Base-by-base conservation (phyloP, 2,113 vertebrate genomes). In the Oryctolagus cuniculus region DNA sequence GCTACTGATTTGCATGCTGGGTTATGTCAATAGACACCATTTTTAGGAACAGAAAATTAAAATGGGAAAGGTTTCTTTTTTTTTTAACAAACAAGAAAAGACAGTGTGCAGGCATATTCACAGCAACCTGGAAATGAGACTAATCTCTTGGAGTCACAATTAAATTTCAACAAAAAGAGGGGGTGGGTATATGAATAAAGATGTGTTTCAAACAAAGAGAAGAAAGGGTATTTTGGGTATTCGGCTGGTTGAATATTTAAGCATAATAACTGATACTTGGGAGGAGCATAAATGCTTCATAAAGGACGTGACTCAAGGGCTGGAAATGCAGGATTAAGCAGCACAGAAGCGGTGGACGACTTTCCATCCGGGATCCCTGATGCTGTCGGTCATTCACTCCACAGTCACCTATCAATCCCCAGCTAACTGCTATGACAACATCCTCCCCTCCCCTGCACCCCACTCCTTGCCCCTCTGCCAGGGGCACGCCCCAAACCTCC, bases 1-100 rank as follows among this genome's bases (percentile, higher is more conserved):
- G 34, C 70, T 55, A 73, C 83, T 78, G 95, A 95, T 95, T 96
- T 90, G 92, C 96, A 90, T 70, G 87, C 63, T 27, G 69, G 49
- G 49, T 22, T 17, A 11, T 29, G 78, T 80, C 25, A 66, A 95
- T 93, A 61, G 22, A 78, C 74, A 88, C 88, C 72, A 53, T 8
- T 36, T 81, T 84, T 80, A 5, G 0, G 92, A 3, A 69, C 1
- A 36, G 82, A 72, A 90, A 93, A 95, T 1, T 38, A 67, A 79
- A 89, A 72, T 7, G 44, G 49, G 80, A 80, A 73, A 90, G 92
- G 0, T 7, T 87, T 58, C 81, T 55, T 58, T 58, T 94, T 51
- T 88, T 86, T 84, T 85, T 80, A 88, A 93, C 4, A 29, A 96
- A 94, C 0, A 58, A 94, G 92, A 66, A 38, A 34, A 92, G 89